Base-by-base conservation (phyloP, 2,113 vertebrate genomes). In the Chaetodon auriga region DNA sequence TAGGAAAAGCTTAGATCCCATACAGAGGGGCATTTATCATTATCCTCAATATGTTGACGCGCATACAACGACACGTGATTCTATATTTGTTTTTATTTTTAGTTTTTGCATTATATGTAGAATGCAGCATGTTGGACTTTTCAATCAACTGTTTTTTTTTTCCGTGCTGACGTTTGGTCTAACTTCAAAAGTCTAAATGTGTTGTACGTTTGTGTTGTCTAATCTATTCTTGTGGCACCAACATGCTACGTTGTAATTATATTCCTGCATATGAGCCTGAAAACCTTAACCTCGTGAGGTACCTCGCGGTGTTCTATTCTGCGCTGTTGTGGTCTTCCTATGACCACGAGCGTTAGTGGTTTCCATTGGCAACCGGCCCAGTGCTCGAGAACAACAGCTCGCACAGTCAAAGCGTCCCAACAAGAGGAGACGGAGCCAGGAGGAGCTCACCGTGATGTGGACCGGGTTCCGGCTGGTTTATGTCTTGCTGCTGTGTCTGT, bases 301-400 rank as follows among this genome's bases (percentile, higher is more conserved):
- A 30, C 30, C 30, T 30, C 3, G 30, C 18, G 0, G 57, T 3
- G 57, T 16, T 18, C 23, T 1, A 0, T 5, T 54, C 25, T n/a
- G 19, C 15, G 19, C 23, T 21, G 5, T 8, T 25, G 53, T 2
- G 51, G 23, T 55, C 51, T 38, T 30, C 25, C 25, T 4, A 1
- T 16, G 18, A 48, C 62, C 69, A 0, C 46, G 53, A 73, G 87
- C 84, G 63, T 87, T 69, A 41, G 23, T 80, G 75, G 93, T 94
- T 92, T 61, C 93, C 86, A 86, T 1, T 77, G 87, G 90, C 77
- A 92, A 93, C 92, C 57, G 54, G 74, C 35, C 72, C 49, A 53
- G 66, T 11, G 88, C 53, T 38, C 1, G 1, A 53, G 80, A 75
- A 78, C 73, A 75, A 35, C 82, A 36, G 61, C 80, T 54, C 81